A percentile compares a stretch with the other conserved stretches of the same genome.
Evolutionary conservation across 53 echinoderm and acorn worm genomes (phyloP).

Genomic region (Apostichopus leukothele): DNA sequence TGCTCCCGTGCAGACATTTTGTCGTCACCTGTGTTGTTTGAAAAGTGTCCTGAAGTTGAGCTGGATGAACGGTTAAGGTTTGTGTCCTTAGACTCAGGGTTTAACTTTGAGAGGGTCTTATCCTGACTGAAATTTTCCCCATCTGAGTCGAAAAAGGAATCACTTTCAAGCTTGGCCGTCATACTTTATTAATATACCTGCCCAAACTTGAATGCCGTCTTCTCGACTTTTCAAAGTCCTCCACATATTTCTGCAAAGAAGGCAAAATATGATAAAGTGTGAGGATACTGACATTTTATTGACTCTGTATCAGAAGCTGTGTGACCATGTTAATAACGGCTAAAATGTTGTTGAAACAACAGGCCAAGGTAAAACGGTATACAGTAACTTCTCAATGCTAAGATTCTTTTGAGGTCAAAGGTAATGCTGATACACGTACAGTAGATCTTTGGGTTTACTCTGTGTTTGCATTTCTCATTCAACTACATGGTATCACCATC

Average conservation of each 20-base stretch:
- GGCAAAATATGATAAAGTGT: background rate
- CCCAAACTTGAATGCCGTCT: background rate
- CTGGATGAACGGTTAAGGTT: background rate
- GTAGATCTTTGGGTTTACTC: too few species aligned
- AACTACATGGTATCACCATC: too few species aligned
- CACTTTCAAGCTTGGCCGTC: constrained; percentile 58
- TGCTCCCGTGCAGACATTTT: constrained; percentile 23
- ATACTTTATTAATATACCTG: constrained; percentile 21
- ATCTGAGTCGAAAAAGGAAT: constrained; percentile 75
- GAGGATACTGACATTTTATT: background rate
- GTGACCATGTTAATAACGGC: too few species aligned
- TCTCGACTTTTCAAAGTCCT: background rate
- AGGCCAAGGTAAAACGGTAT: too few species aligned
- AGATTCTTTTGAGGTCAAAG: too few species aligned
- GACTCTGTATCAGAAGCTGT: too few species aligned
- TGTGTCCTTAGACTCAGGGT: constrained; percentile 61
- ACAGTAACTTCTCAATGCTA: too few species aligned
- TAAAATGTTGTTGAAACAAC: too few species aligned
- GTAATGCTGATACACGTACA: too few species aligned
- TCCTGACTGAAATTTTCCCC: constrained; percentile 53
- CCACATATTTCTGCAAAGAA: background rate
- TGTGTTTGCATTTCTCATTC: too few species aligned
- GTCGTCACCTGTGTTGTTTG: background rate
- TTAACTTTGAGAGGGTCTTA: constrained; percentile 52
- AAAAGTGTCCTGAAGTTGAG: constrained; percentile 34